Base-by-base conservation (phyloP, 2,888 invertebrate genomes). In the Sminthurides aquaticus region DNA sequence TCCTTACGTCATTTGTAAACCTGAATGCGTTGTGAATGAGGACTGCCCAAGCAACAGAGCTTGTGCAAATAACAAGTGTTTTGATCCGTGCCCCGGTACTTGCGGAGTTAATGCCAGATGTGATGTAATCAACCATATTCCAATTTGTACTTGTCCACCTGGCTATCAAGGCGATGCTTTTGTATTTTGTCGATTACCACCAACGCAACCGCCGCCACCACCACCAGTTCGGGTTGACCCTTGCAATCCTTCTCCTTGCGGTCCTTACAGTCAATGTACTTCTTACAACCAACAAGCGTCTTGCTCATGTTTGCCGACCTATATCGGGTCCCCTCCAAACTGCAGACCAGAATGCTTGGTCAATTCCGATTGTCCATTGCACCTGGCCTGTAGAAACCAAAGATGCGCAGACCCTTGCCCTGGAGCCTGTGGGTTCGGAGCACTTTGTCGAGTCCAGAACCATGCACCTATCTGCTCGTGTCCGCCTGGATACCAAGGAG, bases 381-480 rank as follows among this genome's bases (percentile, higher is more conserved):
- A 69, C 24, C 56, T 65, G 27, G 64, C 72, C 8, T 75, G 75
- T 55, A 28, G 67, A 8, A 60, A 62, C 28, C 62, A 70, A 26
- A 72, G 70, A 56, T 75, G 75, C 61, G 64, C 63, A 58, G 74
- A 75, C 66, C 76, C 77, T 8, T 77, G 77, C 60, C 73, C 74
- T 15, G 74, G 88, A 59, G 85, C 87, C 49, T 91, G 91, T 76
- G 91, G 89, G 22, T 83, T 86, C 71, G 87, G 87, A 75, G 87
- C 91, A 15, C 83, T 85, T 64, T 92, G 92, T 74, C 85, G 86
- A 78, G 90, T 90, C 26, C 85, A 88, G 68, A 87, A 88, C 75
- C 91, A 92, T 76, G 89, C 88, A 76, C 91, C 91, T 1, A 84
- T 89, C 70, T 93, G 93, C 76, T 87, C 85, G 71, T 93, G 93